Base-by-base conservation (phyloP, 2,888 invertebrate species). In the Drosophila glabriapex region DNA sequence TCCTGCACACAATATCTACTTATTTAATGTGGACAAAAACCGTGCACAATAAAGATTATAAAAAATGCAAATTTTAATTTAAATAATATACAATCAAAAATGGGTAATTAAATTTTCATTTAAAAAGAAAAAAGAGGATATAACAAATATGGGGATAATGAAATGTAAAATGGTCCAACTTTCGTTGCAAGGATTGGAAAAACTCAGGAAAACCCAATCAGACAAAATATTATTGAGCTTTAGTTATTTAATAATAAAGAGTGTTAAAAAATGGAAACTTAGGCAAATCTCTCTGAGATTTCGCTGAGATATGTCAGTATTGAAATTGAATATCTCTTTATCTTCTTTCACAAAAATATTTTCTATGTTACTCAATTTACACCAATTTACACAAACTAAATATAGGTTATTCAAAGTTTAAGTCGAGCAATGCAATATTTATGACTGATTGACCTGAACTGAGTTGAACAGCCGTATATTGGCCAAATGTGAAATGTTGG, bases 401-500 rank as follows among this genome's bases (percentile, higher is more conserved):
- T 19, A 37, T 37, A 7, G 19, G 19, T 37, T 37, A 7, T 37
- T 19, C 19, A 16, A 1, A 37, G 37, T 7, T 3, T 39, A 39
- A 7, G 19, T 10, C 19, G 19, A 28, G 19, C 28, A 43, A n/a
- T 46, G 28, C 43, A 22, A 43, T 22, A 22, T 22, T 25, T 37
- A 16, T 37, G 16, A 25, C 10, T 50, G 50, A 19, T 19, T 28
- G 46, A 16, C 2, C 16, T 25, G 25, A 9, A 16, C 25, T 16
- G 46, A 25, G 22, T 25, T 46, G 16, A 22, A 4, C 16, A 9
- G 25, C 41, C n/a, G n/a, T 41, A 4, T n/a, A 4, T 41, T 41
- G 41, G 41, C 25, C 25, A 6, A 35, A n/a, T 56, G 39, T n/a
- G 10, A 29, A 14, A 56, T 56, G 56, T 56, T 28, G 19, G 39